Conservation (phyloP, 2,888 invertebrate genomes). For the Caenorhabditis sulstoni region DNA sequence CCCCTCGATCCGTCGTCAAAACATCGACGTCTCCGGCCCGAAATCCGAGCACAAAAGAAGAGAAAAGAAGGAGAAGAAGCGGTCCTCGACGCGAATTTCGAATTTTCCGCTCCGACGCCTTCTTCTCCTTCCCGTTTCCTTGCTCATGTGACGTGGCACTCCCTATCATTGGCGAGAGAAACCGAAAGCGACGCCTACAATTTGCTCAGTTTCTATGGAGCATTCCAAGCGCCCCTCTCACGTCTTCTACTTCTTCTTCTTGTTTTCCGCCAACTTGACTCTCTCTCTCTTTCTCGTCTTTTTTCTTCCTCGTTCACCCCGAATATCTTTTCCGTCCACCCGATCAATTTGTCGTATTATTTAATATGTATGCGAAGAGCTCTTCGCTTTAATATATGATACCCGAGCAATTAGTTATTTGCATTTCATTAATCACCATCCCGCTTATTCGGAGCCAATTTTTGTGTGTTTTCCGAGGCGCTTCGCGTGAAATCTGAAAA, state of each 20-base stretch:
- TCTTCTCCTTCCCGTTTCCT: constrained; percentile 17
- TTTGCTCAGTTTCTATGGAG: no score
- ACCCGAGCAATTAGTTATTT: constrained; percentile 20
- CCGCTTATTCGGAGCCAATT: background rate
- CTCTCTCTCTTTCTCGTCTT: constrained; percentile 1
- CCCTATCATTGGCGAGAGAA: no score
- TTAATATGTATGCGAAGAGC: constrained; percentile 4
- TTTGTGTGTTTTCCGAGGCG: background rate
- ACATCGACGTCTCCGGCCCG: constrained; percentile 16
- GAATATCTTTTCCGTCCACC: background rate
- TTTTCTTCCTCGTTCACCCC: constrained; percentile 21
- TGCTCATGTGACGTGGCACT: no score
- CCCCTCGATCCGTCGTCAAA: constrained; percentile 22
- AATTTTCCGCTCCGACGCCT: constrained; percentile 48
- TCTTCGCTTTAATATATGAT: background rate
- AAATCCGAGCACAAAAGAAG: constrained; percentile 19
- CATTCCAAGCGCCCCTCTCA: no score
- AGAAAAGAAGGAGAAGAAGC: constrained; percentile 1
- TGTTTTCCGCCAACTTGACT: constrained; percentile 2
- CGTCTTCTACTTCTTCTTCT: constrained; percentile 11
- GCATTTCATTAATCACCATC: constrained; percentile 32
- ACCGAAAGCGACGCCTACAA: no score
- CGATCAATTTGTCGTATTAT: constrained; percentile 12
- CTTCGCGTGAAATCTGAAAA: no score
- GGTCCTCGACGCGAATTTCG: constrained; percentile 17